Percentiles rank a stretch among this genome's conserved stretches.
Conservation (phyloP, 2,113 vertebrate species). For the Sapajus apella region DNA sequence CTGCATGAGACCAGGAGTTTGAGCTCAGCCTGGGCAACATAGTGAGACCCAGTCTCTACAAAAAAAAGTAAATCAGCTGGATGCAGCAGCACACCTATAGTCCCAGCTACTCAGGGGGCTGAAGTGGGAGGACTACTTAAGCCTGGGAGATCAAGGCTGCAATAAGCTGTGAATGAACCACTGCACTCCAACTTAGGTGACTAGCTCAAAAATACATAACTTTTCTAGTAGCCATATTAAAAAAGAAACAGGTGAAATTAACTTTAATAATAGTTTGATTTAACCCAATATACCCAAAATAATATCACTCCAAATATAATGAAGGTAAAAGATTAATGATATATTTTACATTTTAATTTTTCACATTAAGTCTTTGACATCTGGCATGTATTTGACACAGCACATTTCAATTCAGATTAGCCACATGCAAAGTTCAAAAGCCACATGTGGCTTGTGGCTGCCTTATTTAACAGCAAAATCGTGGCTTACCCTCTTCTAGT, state of each 20-base stretch:
- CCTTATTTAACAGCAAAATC: neutral
- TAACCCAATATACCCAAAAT: neutral
- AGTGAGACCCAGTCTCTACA: neutral
- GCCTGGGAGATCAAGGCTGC: neutral
- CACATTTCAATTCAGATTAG: neutral
- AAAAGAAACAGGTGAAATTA: neutral
- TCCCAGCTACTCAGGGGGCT: neutral
- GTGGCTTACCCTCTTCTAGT: neutral
- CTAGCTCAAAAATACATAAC: neutral
- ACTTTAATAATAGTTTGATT: neutral
- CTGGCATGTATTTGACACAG: neutral
- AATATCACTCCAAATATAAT: neutral
- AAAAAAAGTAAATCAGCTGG: neutral
- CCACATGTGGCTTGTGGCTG: fast-evolving
- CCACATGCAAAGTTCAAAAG: neutral
- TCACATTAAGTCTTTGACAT: neutral
- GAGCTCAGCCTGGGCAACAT: neutral
- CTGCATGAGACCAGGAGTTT: too few relatives aligned
- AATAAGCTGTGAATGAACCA: neutral
- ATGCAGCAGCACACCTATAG: neutral
- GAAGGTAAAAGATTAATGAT: neutral
- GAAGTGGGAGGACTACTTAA: neutral
- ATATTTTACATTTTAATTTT: neutral
- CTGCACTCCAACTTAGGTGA: neutral
- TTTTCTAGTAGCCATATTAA: neutral